Evolutionary conservation across 2,113 vertebrate genomes (phyloP).

Genomic region (Pseudopodoces humilis): DNA sequence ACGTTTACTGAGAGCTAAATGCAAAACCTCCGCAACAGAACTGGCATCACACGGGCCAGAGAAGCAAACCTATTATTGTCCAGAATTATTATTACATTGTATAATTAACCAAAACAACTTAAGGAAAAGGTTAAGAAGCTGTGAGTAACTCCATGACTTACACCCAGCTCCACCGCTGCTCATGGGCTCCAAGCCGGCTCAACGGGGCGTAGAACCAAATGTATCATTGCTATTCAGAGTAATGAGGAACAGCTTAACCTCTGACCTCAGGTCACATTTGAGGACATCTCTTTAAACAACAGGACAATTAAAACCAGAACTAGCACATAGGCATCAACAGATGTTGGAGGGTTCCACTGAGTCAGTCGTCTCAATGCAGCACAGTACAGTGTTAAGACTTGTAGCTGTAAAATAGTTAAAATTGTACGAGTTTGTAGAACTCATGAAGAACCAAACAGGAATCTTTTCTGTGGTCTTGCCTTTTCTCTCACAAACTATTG

Average conservation of each 20-base stretch:
- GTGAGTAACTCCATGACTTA: not conserved
- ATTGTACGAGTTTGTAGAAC: not conserved
- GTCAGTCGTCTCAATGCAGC: fast-evolving
- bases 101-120: not conserved
- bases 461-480: not conserved
- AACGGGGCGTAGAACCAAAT: not conserved
- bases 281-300: not conserved
- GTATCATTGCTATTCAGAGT: not conserved
- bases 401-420: not conserved
- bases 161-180: not conserved
- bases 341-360: not conserved
- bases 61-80: not conserved
- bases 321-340: not conserved
- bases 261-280: not conserved
- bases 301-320: constrained; percentile 9
- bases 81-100: not conserved
- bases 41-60: not conserved
- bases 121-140: not conserved
- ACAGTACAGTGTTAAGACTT: not conserved
- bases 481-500: not conserved
- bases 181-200: not conserved
- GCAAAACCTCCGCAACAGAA: not conserved
- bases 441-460: not conserved
- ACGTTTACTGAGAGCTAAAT: not conserved
- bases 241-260: not conserved